Base-by-base conservation (phyloP, 1,140 invertebrate species). In the Parasteatoda tepidariorum region DNA sequence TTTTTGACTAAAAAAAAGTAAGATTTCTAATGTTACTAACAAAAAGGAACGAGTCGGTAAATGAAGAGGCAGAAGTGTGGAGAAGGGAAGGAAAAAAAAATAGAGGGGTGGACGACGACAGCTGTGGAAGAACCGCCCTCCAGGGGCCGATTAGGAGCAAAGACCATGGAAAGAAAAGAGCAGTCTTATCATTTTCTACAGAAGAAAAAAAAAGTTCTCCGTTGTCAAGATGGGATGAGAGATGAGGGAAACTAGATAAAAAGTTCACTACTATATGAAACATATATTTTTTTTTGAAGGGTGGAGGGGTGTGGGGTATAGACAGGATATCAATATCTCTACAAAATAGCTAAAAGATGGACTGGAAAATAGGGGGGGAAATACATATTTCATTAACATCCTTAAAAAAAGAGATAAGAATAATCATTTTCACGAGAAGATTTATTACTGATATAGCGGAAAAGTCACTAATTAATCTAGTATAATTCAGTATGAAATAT, bases 71-170 rank as follows among this genome's bases (percentile, higher is more conserved):
- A n/a, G 7, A 6, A 26, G 18, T n/a, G 57, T 7, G 9, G n/a
- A 15, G 57, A 15, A 59, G 57, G 24, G 2, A 59, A 59, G 15
- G 57, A 59, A 59, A 22, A 59, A 59, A 59, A 22, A 26, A 15
- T 22, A 48, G 13, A 33, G n/a, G 62, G 74, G 61, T n/a, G 33
- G 4, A 61, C 61, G 73, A 75, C 74, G 74, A 78, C 74, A 78
- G 74, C 74, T 78, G 74, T 41, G 18, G 61, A 75, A 62, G 73
- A 48, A 66, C 26, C 59, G 26, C 34, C 31, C 73, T 31, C 73
- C 7, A 26, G 73, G 73, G 73, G 38, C 28, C 73, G 73, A 75
- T 75, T 75, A 75, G 73, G 73, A n/a, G 74, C 59, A 6, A n/a
- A 38, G 28, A 57, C 59, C 30, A 24, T 33, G 38, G 38, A 48